Percentiles rank a stretch among this genome's conserved stretches.
phyloP scores from a whole-genome alignment of 2,888 invertebrate genomes.

The Imbricaverruca yamaguchii region DNA sequence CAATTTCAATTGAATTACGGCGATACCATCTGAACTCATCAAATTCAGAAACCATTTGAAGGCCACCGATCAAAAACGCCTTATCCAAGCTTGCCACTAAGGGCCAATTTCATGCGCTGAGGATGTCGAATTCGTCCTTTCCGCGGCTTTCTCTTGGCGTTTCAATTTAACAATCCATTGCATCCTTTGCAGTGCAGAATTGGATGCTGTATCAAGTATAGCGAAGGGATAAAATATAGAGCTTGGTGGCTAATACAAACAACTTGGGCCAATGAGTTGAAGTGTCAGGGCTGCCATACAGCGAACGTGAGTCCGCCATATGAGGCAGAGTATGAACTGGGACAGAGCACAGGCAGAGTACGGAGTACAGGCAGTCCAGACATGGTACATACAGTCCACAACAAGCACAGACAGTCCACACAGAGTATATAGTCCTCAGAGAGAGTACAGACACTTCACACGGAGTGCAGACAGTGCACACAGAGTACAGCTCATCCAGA shows the following conservation, averaged over 20 bases:
- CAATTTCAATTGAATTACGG: slow-evolving; percentile 16
- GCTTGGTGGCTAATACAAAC: slow-evolving; percentile 15
- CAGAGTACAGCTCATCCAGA: too few species aligned
- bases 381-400: too few species aligned
- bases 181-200: slow-evolving; percentile 20
- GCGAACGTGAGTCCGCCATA: too few species aligned
- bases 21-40: slow-evolving; percentile 21
- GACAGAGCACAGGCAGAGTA: too few species aligned
- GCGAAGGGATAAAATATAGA: slow-evolving; percentile 20
- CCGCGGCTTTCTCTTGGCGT: slow-evolving; percentile 20
- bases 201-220: slow-evolving; percentile 17
- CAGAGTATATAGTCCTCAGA: too few species aligned
- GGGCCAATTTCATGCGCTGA: slow-evolving; percentile 19
- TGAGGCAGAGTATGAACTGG: too few species aligned
- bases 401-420: too few species aligned
- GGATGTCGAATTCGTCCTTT: slow-evolving; percentile 13
- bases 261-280: neutral
- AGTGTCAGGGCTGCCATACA: too few species aligned
- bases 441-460: too few species aligned
- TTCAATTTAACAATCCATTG: slow-evolving; percentile 21
- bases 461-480: too few species aligned
- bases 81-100: slow-evolving; percentile 19
- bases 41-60: slow-evolving; percentile 21
- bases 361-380: too few species aligned
- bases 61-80: slow-evolving; percentile 21